These are phyloP conservation scores for Ctenopoma multispine DNA, from an alignment of 2,797 vertebrate species.

Conservation along the genomic window DNA sequence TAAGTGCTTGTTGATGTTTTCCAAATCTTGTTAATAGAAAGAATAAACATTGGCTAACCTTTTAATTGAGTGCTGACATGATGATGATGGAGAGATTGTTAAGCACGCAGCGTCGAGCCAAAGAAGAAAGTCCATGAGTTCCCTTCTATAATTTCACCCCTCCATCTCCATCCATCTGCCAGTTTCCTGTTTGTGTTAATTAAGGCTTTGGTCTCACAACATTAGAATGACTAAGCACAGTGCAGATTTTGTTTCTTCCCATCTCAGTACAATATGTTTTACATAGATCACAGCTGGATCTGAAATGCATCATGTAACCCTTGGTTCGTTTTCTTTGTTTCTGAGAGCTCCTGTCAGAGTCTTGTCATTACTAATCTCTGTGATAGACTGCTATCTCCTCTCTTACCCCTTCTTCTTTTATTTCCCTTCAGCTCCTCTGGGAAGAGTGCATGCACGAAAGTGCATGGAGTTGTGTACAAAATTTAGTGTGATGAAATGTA, in stretches of 20 bases:
- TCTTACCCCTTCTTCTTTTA: slow-evolving; percentile 4
- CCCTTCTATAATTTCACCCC: slow-evolving; percentile 63
- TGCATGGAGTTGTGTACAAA: background rate
- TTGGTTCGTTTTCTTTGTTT: background rate
- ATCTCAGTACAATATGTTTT: slow-evolving; percentile 6
- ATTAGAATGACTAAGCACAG: slow-evolving; percentile 20
- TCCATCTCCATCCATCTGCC: slow-evolving; percentile 35
- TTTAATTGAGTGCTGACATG: slow-evolving; percentile 84
- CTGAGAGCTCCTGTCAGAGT: slow-evolving; percentile 61
- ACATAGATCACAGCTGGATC: background rate
- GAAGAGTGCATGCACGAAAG: no score
- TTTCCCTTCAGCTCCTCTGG: background rate
- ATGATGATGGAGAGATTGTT: slow-evolving; percentile 77
- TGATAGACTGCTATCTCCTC: slow-evolving; percentile 42
- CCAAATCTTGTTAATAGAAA: slow-evolving; percentile 78
- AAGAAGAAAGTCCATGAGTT: slow-evolving; percentile 51
- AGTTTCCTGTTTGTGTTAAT: slow-evolving; percentile 71
- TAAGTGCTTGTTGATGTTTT: slow-evolving; percentile 82
- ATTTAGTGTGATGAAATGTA: background rate
- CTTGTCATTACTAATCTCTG: slow-evolving; percentile 58
- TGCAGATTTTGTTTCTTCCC: slow-evolving; percentile 7
- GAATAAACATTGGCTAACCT: slow-evolving; percentile 84
- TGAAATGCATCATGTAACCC: slow-evolving; percentile 3
- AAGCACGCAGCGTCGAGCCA: slow-evolving; percentile 49
- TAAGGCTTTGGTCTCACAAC: slow-evolving; percentile 22